These are phyloP conservation scores for Lamprologus speciosus DNA, from an alignment of 2,113 vertebrate genomes.

Conservation along the genomic window DNA sequence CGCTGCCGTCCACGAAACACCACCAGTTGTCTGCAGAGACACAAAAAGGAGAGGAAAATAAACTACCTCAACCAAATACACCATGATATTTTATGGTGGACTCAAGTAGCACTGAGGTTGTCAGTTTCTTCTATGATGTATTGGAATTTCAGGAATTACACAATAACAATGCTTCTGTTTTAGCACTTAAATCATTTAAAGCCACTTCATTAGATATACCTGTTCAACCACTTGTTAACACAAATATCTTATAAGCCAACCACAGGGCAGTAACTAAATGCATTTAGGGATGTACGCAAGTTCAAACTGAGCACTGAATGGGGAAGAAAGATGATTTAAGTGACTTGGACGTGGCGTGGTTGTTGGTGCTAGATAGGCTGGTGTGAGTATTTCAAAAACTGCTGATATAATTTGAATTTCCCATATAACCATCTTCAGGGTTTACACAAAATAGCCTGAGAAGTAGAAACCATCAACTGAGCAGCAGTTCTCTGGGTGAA, in stretches of 20 bases:
- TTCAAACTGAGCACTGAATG: background rate
- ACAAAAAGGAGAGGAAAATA: background rate
- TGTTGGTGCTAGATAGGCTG: background rate
- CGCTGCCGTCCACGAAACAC: conserved; percentile 82
- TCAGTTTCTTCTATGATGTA: background rate
- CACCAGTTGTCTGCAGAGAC: conserved; percentile 92
- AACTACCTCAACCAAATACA: background rate
- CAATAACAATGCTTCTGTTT: background rate
- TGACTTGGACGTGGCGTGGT: background rate
- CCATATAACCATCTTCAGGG: background rate
- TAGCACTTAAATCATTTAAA: background rate
- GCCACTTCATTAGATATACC: background rate
- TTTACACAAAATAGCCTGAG: background rate
- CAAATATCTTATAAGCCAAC: background rate
- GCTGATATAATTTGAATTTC: background rate
- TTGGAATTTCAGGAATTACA: background rate
- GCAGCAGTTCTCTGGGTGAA: background rate
- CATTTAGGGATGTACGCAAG: background rate
- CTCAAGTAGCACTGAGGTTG: background rate
- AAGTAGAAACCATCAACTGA: background rate
- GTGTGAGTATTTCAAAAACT: background rate
- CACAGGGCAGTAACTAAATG: background rate
- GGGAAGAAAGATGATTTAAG: background rate
- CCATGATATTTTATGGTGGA: background rate
- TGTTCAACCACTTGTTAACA: background rate